A percentile compares a stretch with the other conserved stretches of the same genome.
These are phyloP conservation scores for Adoxophyes honmai DNA, from an alignment of 1,140 invertebrate species.

Conservation along the genomic window DNA sequence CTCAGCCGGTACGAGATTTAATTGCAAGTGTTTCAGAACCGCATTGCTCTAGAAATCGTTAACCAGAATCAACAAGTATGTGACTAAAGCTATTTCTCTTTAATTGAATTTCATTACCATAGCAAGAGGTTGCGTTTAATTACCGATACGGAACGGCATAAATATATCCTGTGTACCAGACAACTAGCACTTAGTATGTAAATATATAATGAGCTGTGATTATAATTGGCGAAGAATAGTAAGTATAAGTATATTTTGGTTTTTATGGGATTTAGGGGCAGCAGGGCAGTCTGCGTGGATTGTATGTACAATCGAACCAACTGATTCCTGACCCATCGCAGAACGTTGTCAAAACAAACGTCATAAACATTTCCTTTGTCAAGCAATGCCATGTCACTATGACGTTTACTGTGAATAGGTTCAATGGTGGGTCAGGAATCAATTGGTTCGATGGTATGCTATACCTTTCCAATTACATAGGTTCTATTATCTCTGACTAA, in stretches of 20 bases:
- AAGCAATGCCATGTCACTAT: no score
- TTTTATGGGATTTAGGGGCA: background rate
- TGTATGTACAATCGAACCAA: no score
- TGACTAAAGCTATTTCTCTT: slow-evolving; percentile 52
- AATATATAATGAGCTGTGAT: slow-evolving; percentile 11
- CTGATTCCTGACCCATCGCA: no score
- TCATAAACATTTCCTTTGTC: no score
- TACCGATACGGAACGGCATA: slow-evolving; percentile 46
- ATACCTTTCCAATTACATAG: no score
- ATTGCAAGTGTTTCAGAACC: slow-evolving; percentile 4
- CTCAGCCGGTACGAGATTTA: background rate
- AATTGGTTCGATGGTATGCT: no score
- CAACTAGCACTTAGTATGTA: slow-evolving; percentile 12
- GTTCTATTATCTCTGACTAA: no score
- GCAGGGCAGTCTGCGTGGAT: no score
- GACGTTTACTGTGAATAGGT: no score
- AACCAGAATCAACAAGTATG: slow-evolving; percentile 53
- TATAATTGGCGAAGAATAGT: background rate
- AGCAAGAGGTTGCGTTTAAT: slow-evolving; percentile 63
- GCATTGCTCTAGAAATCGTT: slow-evolving; percentile 32
- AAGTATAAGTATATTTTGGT: background rate
- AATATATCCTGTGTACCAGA: slow-evolving; percentile 46
- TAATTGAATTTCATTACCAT: slow-evolving; percentile 70
- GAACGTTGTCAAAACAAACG: no score
- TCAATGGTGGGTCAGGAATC: no score